phyloP scores from a whole-genome alignment of 1,140 invertebrate species.

The Pseudomyrmex pallidus region DNA sequence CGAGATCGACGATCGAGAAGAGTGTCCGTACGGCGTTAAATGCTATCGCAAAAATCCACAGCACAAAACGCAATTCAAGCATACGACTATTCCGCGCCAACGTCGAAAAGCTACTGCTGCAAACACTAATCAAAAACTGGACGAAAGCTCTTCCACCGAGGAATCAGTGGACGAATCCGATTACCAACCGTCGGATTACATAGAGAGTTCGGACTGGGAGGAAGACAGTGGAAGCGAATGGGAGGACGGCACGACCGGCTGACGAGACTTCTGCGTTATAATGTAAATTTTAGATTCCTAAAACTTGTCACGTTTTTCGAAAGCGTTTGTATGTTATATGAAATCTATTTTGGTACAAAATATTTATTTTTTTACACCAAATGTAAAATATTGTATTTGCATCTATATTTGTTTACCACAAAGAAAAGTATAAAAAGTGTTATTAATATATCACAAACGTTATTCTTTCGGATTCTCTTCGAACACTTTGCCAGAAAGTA shows the following conservation, averaged over 20 bases:
- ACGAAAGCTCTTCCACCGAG: constrained; percentile 56
- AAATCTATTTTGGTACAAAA: constrained; percentile 29
- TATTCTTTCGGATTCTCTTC: neutral
- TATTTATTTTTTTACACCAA: constrained; percentile 59
- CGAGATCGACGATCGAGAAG: constrained; percentile 82
- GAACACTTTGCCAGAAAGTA: neutral
- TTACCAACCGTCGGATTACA: constrained; percentile 75
- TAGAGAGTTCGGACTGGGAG: constrained; percentile 65
- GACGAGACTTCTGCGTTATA: neutral
- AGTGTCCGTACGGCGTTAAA: constrained; percentile 85
- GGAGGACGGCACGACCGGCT: constrained; percentile 27
- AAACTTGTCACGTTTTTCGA: constrained; percentile 8
- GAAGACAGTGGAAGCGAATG: constrained; percentile 54
- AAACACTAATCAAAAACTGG: constrained; percentile 38
- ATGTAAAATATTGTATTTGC: constrained; percentile 25
- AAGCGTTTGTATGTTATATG: neutral
- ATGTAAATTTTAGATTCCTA: neutral
- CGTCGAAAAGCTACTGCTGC: constrained; percentile 30
- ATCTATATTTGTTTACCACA: constrained; percentile 30
- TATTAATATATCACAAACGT: constrained; percentile 36
- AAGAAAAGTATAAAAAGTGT: constrained; percentile 44
- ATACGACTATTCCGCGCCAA: constrained; percentile 63
- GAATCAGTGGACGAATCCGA: constrained; percentile 81
- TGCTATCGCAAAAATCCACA: constrained; percentile 86
- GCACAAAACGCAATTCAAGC: constrained; percentile 84